Evolutionary conservation across 2,888 invertebrate genomes (phyloP), one percentile per base, ranked within the genome.

Genomic region (Caenorhabditis sinica): DNA sequence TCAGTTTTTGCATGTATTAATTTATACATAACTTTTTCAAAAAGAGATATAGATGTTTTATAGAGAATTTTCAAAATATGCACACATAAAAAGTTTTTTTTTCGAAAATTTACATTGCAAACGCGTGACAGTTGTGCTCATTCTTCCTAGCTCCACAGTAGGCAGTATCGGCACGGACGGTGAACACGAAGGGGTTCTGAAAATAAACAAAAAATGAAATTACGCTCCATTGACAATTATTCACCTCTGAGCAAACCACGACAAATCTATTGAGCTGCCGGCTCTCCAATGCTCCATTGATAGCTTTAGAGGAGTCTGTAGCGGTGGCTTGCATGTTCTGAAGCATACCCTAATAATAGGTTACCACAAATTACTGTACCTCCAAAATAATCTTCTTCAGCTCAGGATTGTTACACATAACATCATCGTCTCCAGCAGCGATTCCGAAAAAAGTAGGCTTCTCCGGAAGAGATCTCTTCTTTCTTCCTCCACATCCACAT

Each of bases 401-500:
- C 25, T 82, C 82, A 56, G 82, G 71, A 40, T 75, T 82, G 20
- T 82, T 82, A 63, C 82, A 82, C 51, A 82, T 30, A 0, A 17
- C 30, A 45, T 82, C 76, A 11, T 82, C 36, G 65, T 76, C 72
- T 20, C 33, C 49, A 8, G 40, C 63, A 8, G 69, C 81, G 23
- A 74, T 74, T 61, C 81, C 81, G 30, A 69, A 69, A 33, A 81
- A 81, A 1, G 63, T 40, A 11, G 69, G 69, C 60, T 79, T 71
- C 17, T 81, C 81, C 6, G 81, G 81, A 20, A 81, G 58, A 20
- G 79, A 77, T 69, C 77, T 75, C 66, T 72, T 74, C 69, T 73
- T 82, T 74, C 82, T 76, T 58, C 86, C 80, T 61, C 86, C 79
- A 68, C 72, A 83, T 36, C 87, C 86, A 53, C 83, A 82, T 0